phyloP scores from a whole-genome alignment of 2,888 invertebrate species.

The Gari tellinella region DNA sequence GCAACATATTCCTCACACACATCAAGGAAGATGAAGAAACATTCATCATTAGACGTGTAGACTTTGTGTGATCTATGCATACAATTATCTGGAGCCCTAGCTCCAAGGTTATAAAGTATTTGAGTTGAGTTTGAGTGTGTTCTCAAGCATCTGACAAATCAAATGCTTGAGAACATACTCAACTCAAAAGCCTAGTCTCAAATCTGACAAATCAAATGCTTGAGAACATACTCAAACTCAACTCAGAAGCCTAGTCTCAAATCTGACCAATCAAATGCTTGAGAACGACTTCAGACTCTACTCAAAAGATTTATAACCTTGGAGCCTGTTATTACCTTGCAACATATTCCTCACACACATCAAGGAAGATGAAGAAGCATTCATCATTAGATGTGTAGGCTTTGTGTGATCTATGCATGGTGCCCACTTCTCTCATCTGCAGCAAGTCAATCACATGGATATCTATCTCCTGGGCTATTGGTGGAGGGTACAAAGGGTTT shows the following conservation, averaged over 20 bases:
- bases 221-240: too few species aligned
- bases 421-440: constrained; percentile 90
- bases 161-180: too few species aligned
- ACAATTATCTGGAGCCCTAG: too few species aligned
- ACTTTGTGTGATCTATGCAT: constrained; percentile 92
- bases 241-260: too few species aligned
- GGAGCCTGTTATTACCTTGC: constrained; percentile 90
- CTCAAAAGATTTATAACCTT: too few species aligned
- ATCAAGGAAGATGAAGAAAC: constrained; percentile 94
- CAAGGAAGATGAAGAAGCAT: constrained; percentile 94
- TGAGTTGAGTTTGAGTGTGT: too few species aligned
- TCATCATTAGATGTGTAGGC: constrained; percentile 94
- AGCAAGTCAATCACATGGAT: constrained; percentile 93
- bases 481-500: constrained; percentile 92
- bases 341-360: constrained; percentile 92
- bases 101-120: too few species aligned
- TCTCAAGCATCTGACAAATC: too few species aligned
- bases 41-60: constrained; percentile 93
- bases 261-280: too few species aligned
- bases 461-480: constrained; percentile 94
- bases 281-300: too few species aligned
- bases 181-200: too few species aligned
- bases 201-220: too few species aligned
- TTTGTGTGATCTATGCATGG: constrained; percentile 91
- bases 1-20: constrained; percentile 93